These are phyloP conservation scores for Botrylloides violaceus DNA, from an alignment of 23 tunicate species.

Conservation along the genomic window DNA sequence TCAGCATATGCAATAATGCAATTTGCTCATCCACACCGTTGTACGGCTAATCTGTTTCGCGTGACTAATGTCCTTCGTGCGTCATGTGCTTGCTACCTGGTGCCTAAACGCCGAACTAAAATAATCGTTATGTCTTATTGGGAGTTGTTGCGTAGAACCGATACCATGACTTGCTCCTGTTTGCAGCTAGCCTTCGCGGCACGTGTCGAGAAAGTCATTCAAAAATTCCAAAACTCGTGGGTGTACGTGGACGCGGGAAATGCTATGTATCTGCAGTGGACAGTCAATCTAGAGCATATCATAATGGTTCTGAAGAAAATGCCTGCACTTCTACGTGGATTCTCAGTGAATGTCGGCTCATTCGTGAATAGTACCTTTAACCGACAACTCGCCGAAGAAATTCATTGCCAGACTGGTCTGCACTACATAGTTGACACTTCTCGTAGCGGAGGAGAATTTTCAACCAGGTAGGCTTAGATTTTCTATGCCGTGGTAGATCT, in stretches of 20 bases:
- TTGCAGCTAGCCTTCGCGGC: constrained; percentile 63
- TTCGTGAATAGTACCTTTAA: constrained; percentile 91
- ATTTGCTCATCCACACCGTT: too few relatives aligned
- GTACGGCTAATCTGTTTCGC: too few relatives aligned
- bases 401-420: constrained; percentile 90
- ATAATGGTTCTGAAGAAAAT: constrained; percentile 71
- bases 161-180: neutral
- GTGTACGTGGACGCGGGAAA: constrained; percentile 97
- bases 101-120: too few relatives aligned
- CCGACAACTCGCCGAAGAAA: constrained; percentile 66
- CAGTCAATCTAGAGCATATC: constrained; percentile 84
- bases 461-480: constrained; percentile 30
- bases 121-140: too few relatives aligned
- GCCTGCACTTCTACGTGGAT: constrained; percentile 82
- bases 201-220: constrained; percentile 50
- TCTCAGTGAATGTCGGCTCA: constrained; percentile 96
- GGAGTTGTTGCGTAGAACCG: too few relatives aligned
- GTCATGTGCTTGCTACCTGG: too few relatives aligned
- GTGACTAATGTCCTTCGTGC: too few relatives aligned
- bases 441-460: constrained; percentile 87
- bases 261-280: constrained; percentile 98
- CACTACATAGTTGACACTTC: constrained; percentile 97
- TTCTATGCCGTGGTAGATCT: neutral
- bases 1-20: too few relatives aligned
- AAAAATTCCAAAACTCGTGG: constrained; percentile 77